Conservation (phyloP, 2,797 vertebrate species). For the Chiroxiphia lanceolata region DNA sequence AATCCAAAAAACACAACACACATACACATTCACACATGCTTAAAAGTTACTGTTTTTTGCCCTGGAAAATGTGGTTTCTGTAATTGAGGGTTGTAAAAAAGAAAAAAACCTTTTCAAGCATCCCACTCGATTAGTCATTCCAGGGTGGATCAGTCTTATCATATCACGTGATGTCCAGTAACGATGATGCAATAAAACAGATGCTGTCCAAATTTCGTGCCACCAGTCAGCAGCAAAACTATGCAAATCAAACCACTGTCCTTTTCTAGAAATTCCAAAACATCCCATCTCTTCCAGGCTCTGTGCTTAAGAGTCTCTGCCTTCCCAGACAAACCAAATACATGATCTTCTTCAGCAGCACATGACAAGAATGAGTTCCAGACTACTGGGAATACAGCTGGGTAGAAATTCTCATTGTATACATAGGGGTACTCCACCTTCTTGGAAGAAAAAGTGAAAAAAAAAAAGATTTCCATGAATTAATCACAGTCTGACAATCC, state of each 20-base stretch:
- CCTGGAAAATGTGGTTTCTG: slow-evolving; percentile 81
- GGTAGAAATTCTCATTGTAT: not conserved
- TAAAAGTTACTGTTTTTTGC: slow-evolving; percentile 75
- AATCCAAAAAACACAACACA: not conserved
- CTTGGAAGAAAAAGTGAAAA: not conserved
- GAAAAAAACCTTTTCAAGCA: slow-evolving; percentile 76
- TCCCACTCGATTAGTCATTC: slow-evolving; percentile 78
- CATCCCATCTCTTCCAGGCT: not conserved
- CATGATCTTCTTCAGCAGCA: not conserved
- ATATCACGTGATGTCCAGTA: slow-evolving; percentile 78
- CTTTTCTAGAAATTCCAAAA: slow-evolving; percentile 55
- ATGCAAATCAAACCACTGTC: slow-evolving; percentile 42
- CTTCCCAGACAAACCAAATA: slow-evolving; percentile 1
- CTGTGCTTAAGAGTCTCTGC: not conserved
- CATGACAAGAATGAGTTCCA: not conserved
- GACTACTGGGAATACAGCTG: not conserved
- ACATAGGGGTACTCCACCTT: not conserved
- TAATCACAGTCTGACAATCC: not conserved
- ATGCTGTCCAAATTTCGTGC: slow-evolving; percentile 42
- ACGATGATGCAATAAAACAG: slow-evolving; percentile 72
- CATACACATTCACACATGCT: slow-evolving; percentile 37
- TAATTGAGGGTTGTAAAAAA: slow-evolving; percentile 77
- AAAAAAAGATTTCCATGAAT: not conserved
- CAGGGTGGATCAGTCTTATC: slow-evolving; percentile 73
- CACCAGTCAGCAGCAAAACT: slow-evolving; percentile 68